phyloP scores from a whole-genome alignment of 2,888 invertebrate species.

The Scotopteryx bipunctaria region DNA sequence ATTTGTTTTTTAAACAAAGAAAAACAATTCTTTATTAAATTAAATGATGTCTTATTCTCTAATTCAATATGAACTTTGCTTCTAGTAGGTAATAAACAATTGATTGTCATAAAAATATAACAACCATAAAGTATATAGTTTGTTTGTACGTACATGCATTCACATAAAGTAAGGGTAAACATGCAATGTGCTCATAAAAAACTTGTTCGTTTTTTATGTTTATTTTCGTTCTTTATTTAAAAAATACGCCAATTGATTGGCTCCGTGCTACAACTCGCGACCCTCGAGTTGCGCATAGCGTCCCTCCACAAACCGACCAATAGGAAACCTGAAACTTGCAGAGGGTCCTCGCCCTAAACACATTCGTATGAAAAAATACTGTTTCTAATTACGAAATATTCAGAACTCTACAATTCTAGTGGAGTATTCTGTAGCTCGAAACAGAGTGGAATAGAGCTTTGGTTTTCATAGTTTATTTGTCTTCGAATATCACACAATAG shows the following conservation, averaged over 20 bases:
- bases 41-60: too few relatives aligned
- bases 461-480: too few relatives aligned
- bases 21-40: too few relatives aligned
- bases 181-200: conserved; percentile 54
- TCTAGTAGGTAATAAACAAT: too few relatives aligned
- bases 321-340: conserved; percentile 45
- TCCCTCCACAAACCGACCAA: conserved; percentile 62
- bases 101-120: background rate
- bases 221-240: conserved; percentile 79
- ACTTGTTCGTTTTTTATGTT: conserved; percentile 67
- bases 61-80: too few relatives aligned
- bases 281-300: conserved; percentile 58
- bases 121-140: background rate
- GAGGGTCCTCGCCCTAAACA: conserved; percentile 75
- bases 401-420: conserved; percentile 9
- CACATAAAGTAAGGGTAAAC: conserved; percentile 56
- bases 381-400: conserved; percentile 29
- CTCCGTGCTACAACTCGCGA: conserved; percentile 61
- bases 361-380: conserved; percentile 47
- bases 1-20: too few relatives aligned
- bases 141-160: conserved; percentile 20
- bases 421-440: background rate
- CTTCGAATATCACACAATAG: too few relatives aligned
- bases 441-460: too few relatives aligned
- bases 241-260: conserved; percentile 82